phyloP scores from a whole-genome alignment of 2,888 invertebrate species.

The Apodemia hepburni region DNA sequence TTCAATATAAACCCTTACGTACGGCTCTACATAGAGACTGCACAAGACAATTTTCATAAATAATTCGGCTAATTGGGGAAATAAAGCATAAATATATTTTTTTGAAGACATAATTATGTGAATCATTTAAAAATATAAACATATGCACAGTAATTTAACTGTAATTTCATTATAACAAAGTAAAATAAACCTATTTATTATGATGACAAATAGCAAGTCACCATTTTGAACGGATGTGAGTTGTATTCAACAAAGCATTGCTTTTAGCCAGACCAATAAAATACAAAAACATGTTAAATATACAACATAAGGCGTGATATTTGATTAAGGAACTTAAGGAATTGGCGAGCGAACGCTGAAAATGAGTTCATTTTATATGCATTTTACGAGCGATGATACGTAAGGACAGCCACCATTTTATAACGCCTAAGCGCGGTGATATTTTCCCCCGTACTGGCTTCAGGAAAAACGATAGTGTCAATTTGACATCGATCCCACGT shows the following conservation, averaged over 20 bases:
- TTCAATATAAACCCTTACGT: no score
- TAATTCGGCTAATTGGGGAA: background rate
- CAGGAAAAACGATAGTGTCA: conserved; percentile 79
- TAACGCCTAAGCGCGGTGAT: conserved; percentile 77
- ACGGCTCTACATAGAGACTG: background rate
- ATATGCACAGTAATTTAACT: background rate
- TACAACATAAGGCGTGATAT: conserved; percentile 42
- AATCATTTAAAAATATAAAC: background rate
- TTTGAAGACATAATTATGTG: background rate
- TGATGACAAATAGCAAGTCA: conserved; percentile 69
- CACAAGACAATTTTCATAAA: no score
- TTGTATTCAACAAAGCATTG: conserved; percentile 71
- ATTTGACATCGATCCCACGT: conserved; percentile 87
- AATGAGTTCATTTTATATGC: conserved; percentile 49
- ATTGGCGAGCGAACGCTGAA: conserved; percentile 40
- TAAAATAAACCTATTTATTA: conserved; percentile 15
- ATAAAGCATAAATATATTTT: background rate
- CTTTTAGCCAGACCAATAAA: conserved; percentile 44
- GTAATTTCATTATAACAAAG: background rate
- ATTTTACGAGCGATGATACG: conserved; percentile 61
- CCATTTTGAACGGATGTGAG: conserved; percentile 84
- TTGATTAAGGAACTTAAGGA: conserved; percentile 43
- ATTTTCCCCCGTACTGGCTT: conserved; percentile 76
- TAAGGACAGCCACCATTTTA: conserved; percentile 79
- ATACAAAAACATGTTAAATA: conserved; percentile 45